A percentile compares a stretch with the other conserved stretches of the same genome.
Conservation (phyloP, 2,113 vertebrate species). For the Donacobius atricapilla region DNA sequence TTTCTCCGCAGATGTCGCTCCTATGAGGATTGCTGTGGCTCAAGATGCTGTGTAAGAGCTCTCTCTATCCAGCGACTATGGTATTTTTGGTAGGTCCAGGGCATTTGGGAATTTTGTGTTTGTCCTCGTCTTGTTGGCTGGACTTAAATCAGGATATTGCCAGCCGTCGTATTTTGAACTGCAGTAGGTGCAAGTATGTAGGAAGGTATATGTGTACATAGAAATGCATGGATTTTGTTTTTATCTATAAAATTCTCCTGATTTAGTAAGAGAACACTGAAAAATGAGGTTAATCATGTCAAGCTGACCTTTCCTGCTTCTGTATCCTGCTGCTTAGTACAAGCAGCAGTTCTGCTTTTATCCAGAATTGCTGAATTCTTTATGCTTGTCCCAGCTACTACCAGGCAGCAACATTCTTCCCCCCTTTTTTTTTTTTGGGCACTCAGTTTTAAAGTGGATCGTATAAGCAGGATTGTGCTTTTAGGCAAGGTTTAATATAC, state of each 20-base stretch:
- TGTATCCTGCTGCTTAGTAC: background rate
- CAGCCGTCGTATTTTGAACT: background rate
- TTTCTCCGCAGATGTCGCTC: slow-evolving; percentile 86
- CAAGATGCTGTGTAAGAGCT: slow-evolving; percentile 91
- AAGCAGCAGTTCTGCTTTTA: background rate
- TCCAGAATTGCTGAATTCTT: background rate
- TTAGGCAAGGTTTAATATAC: background rate
- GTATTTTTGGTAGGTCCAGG: slow-evolving; percentile 92
- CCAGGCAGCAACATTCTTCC: background rate
- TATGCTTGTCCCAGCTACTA: background rate
- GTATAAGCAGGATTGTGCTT: background rate
- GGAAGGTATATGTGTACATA: background rate
- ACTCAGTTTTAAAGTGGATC: background rate
- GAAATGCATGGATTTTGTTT: background rate
- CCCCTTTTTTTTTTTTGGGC: background rate
- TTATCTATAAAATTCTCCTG: background rate
- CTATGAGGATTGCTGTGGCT: slow-evolving; percentile 97
- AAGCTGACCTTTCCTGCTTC: background rate
- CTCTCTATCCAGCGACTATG: slow-evolving; percentile 95
- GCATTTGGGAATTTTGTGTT: background rate
- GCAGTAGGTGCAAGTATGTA: background rate
- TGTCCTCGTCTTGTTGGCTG: background rate
- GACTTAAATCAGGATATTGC: background rate
- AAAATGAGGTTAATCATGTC: background rate
- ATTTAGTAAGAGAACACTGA: background rate